A percentile compares a stretch with the other conserved stretches of the same genome.
Conservation (phyloP, 2,888 invertebrate genomes). For the Leucophenga maculata region DNA sequence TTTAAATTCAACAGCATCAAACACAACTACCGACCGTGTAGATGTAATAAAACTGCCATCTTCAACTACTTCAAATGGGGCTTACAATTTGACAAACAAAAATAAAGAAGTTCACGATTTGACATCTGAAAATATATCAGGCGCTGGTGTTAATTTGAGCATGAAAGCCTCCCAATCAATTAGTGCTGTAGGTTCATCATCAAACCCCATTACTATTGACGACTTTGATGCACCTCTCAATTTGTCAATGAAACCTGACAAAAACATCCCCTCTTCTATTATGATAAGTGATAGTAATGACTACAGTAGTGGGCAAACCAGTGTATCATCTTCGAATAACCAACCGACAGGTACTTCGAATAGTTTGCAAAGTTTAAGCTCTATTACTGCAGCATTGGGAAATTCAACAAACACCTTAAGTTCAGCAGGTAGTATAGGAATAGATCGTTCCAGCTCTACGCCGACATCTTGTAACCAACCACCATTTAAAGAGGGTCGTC, state of each 20-base stretch:
- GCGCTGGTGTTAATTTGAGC: slow-evolving; percentile 70
- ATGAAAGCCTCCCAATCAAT: slow-evolving; percentile 59
- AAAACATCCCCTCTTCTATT: slow-evolving; percentile 46
- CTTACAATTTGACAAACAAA: slow-evolving; percentile 71
- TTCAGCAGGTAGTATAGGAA: slow-evolving; percentile 41
- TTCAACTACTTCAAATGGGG: slow-evolving; percentile 76
- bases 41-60: slow-evolving; percentile 87
- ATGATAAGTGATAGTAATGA: slow-evolving; percentile 24
- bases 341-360: slow-evolving; percentile 53
- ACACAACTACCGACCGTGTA: slow-evolving; percentile 77
- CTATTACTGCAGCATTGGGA: slow-evolving; percentile 71
- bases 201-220: slow-evolving; percentile 73
- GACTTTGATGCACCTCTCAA: slow-evolving; percentile 86
- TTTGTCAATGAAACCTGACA: slow-evolving; percentile 83
- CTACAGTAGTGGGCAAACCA: slow-evolving; percentile 31
- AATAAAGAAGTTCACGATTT: slow-evolving; percentile 68
- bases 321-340: slow-evolving; percentile 27
- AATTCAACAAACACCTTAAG: slow-evolving; percentile 56
- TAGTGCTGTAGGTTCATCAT: slow-evolving; percentile 62
- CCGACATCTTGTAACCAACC: slow-evolving; percentile 37
- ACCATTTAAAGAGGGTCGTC: slow-evolving; percentile 80
- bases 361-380: slow-evolving; percentile 71
- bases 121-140: slow-evolving; percentile 59
- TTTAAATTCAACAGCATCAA: neutral
- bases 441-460: slow-evolving; percentile 43